These are phyloP conservation scores for Paratilapia polleni DNA, from an alignment of 2,113 vertebrate genomes.

Conservation along the genomic window DNA sequence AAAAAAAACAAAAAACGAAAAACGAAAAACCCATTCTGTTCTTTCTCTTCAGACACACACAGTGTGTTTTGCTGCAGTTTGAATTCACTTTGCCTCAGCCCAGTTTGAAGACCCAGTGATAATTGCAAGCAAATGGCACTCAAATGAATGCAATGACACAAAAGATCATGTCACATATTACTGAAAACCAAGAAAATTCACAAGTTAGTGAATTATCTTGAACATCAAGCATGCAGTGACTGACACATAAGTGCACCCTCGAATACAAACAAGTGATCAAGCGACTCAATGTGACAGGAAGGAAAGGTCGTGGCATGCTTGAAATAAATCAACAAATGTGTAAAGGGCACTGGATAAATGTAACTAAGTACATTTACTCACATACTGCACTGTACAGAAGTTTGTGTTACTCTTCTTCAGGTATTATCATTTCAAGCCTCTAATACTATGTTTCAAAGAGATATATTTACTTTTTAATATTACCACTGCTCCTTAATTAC, in stretches of 20 bases:
- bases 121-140: conserved; percentile 14
- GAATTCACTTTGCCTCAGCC: too few relatives aligned
- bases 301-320: background rate
- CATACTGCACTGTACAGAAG: background rate
- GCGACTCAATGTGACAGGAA: background rate
- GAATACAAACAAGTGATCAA: background rate
- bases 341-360: background rate
- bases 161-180: background rate
- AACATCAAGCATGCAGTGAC: background rate
- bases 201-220: background rate
- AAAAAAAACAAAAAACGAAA: too few relatives aligned
- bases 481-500: background rate
- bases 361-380: background rate
- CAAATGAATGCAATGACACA: background rate
- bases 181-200: background rate
- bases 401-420: background rate
- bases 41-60: background rate
- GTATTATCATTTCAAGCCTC: background rate
- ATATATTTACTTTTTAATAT: too few relatives aligned
- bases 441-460: too few relatives aligned
- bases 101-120: background rate
- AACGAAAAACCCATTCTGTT: too few relatives aligned
- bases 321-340: background rate
- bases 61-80: background rate
- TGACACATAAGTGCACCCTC: background rate